Percentiles rank a stretch among this genome's conserved stretches.
Evolutionary conservation across 2,888 invertebrate species (phyloP).

Genomic region (Machimus rusticus): DNA sequence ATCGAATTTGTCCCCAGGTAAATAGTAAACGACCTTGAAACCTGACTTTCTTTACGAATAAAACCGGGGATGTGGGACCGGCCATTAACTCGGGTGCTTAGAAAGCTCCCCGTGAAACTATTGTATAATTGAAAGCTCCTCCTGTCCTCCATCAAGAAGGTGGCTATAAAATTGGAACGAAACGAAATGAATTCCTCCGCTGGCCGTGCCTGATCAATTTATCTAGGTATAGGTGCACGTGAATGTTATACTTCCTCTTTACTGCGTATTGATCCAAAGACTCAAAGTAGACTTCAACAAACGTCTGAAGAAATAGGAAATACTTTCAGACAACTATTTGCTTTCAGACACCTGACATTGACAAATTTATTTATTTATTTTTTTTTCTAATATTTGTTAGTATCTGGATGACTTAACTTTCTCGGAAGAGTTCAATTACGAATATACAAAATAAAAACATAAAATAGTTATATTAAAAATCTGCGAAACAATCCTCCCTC

Average conservation of each 20-base stretch:
- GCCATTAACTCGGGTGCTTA: not conserved
- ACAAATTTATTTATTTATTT: no score
- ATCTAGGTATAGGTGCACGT: not conserved
- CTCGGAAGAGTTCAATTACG: no score
- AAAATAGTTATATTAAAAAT: no score
- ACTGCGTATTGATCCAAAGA: not conserved
- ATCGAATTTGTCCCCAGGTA: constrained; percentile 29
- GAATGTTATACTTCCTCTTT: not conserved
- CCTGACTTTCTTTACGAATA: constrained; percentile 16
- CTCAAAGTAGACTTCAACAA: not conserved
- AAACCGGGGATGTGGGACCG: not conserved
- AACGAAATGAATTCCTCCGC: not conserved
- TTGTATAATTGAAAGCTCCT: not conserved
- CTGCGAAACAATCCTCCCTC: no score
- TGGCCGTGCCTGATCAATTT: not conserved
- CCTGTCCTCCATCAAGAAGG: not conserved
- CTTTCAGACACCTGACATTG: not conserved
- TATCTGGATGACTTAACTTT: no score
- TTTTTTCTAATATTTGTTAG: no score
- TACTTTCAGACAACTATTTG: not conserved
- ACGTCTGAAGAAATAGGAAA: not conserved
- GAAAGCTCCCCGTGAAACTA: not conserved
- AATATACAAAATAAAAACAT: no score
- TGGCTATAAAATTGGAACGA: not conserved
- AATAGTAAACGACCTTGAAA: constrained; percentile 27